A percentile compares a stretch with the other conserved stretches of the same genome.
Conservation (phyloP, 2,797 vertebrate genomes). For the Prunella strophiata region DNA sequence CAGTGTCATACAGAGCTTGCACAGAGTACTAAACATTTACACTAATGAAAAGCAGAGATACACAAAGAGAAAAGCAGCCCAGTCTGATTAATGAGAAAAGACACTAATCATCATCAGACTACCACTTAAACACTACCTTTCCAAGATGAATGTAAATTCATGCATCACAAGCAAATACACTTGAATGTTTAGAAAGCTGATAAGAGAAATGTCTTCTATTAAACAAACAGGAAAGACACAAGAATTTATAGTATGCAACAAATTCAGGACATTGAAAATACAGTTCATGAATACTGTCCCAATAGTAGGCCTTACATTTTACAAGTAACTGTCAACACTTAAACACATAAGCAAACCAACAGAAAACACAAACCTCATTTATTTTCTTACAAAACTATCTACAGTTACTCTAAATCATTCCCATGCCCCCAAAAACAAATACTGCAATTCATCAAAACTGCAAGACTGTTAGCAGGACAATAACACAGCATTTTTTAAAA, state of each 20-base stretch:
- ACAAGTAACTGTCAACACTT: background rate
- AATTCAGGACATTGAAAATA: background rate
- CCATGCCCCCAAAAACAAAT: background rate
- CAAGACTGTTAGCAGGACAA: background rate
- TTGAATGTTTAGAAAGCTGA: background rate
- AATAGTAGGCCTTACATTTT: background rate
- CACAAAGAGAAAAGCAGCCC: slow-evolving; percentile 8
- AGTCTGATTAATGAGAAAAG: slow-evolving; percentile 3
- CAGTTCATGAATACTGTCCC: background rate
- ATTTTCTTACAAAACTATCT: background rate
- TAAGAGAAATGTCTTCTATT: background rate
- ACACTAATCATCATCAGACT: slow-evolving; percentile 26
- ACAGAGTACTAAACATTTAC: background rate
- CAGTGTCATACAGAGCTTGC: background rate
- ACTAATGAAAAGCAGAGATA: slow-evolving; percentile 32
- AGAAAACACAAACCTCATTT: background rate
- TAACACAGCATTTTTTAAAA: background rate
- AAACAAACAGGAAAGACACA: background rate
- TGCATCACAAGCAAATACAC: background rate
- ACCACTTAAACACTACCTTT: slow-evolving; percentile 18
- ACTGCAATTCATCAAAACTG: background rate
- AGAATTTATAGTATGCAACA: background rate
- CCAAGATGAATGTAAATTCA: background rate
- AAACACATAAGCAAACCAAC: background rate
- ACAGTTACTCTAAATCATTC: background rate